Conservation (phyloP, 2,797 vertebrate genomes). For the Sebastes hopkinsi region DNA sequence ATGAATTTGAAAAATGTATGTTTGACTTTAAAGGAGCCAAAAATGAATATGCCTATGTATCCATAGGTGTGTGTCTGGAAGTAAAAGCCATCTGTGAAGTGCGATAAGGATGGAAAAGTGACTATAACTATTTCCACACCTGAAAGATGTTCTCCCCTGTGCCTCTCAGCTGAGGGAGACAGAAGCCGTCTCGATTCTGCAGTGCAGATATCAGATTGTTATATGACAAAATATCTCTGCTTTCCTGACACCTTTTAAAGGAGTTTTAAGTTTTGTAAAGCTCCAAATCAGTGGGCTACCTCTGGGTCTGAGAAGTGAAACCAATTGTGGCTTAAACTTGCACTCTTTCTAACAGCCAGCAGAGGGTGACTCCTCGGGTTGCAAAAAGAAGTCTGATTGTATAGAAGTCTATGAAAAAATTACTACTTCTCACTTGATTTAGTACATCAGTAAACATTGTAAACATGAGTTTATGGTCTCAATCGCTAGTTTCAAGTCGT, state of each 20-base stretch:
- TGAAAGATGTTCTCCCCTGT: constrained; percentile 9
- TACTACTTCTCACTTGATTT: no score
- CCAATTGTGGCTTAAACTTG: no score
- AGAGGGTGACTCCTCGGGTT: no score
- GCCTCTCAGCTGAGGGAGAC: neutral
- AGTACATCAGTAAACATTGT: no score
- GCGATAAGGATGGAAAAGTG: constrained; percentile 37
- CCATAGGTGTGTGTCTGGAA: constrained; percentile 42
- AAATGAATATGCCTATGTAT: constrained; percentile 13
- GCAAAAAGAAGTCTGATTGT: no score
- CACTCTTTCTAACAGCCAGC: no score
- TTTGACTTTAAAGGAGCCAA: constrained; percentile 6
- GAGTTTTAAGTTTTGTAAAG: neutral
- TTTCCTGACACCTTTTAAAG: neutral
- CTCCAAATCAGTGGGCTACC: no score
- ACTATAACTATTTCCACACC: constrained; percentile 22
- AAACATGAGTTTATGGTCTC: no score
- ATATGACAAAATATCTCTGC: neutral
- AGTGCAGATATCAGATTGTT: constrained; percentile 14
- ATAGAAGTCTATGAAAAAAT: no score
- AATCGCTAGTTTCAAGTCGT: no score
- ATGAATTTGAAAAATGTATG: neutral
- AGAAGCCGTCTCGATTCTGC: neutral
- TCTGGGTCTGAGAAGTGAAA: no score
- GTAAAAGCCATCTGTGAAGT: constrained; percentile 39